These are phyloP conservation scores for Zeugodacus cucurbitae DNA, from an alignment of 1,140 invertebrate genomes.

Conservation along the genomic window DNA sequence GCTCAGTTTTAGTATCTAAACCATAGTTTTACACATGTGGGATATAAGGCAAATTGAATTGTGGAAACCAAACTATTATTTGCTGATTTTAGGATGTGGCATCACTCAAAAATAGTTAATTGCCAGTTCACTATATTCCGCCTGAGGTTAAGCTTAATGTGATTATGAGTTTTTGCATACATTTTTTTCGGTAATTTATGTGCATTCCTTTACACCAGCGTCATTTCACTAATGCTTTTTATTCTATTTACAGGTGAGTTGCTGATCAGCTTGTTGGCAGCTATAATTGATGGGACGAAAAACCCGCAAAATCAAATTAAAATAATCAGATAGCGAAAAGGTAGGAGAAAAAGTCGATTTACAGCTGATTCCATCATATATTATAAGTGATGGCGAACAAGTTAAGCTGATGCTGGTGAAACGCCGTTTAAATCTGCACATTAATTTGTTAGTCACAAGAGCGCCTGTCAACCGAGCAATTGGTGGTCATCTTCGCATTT, in stretches of 20 bases:
- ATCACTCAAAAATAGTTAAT: too few species aligned
- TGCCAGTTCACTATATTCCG: too few species aligned
- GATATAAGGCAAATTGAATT: too few species aligned
- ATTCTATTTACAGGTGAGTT: background rate
- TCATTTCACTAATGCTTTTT: background rate
- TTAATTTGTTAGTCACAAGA: background rate
- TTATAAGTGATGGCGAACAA: background rate
- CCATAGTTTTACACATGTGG: too few species aligned
- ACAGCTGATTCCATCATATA: background rate
- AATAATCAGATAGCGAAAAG: background rate
- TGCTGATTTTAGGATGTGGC: too few species aligned
- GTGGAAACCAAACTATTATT: too few species aligned
- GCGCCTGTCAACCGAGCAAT: background rate
- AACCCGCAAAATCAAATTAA: background rate
- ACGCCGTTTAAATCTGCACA: background rate
- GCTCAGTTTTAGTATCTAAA: too few species aligned
- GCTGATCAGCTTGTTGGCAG: background rate
- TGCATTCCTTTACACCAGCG: background rate
- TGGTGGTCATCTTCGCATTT: background rate
- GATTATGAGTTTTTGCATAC: too few species aligned
- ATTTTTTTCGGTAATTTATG: background rate
- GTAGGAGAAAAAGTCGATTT: background rate
- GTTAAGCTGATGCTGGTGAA: background rate
- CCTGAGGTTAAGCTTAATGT: too few species aligned
- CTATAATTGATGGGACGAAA: background rate